These are phyloP conservation scores for Plemyria rubiginata DNA, from an alignment of 2,888 invertebrate genomes.

Conservation along the genomic window DNA sequence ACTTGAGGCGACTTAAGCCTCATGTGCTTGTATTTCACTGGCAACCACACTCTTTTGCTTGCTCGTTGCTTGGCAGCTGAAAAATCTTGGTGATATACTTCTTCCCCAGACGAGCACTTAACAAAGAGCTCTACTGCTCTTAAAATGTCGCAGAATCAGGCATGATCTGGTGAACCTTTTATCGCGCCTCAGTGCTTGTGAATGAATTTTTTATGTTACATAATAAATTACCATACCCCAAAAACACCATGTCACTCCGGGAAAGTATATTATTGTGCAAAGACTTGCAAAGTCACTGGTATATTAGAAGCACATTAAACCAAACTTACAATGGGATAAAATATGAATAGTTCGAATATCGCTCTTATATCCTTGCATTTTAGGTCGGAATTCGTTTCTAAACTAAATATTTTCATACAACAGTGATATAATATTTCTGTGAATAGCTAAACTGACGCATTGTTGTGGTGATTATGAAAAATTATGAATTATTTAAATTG, in stretches of 20 bases:
- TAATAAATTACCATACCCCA: constrained; percentile 41
- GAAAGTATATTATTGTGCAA: constrained; percentile 47
- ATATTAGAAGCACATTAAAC: constrained; percentile 56
- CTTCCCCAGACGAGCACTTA: too few relatives aligned
- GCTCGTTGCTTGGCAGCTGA: too few relatives aligned
- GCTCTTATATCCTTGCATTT: constrained; percentile 12
- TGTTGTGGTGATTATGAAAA: constrained; percentile 23
- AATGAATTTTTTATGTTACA: constrained; percentile 30
- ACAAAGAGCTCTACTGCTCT: too few relatives aligned
- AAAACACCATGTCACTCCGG: constrained; percentile 44
- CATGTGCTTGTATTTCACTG: too few relatives aligned
- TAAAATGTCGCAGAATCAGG: too few relatives aligned
- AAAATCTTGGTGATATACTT: too few relatives aligned
- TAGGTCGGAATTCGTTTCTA: constrained; percentile 23
- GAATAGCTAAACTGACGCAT: constrained; percentile 29
- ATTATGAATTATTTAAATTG: constrained; percentile 23
- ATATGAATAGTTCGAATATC: constrained; percentile 40
- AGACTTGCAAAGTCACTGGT: constrained; percentile 49
- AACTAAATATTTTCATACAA: constrained; percentile 19
- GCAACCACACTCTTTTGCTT: too few relatives aligned
- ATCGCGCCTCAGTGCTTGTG: constrained; percentile 5
- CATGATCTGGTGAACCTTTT: constrained; percentile 2
- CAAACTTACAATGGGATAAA: constrained; percentile 51
- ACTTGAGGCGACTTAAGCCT: too few relatives aligned
- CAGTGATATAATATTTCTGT: constrained; percentile 26